Evolutionary conservation across 2,888 invertebrate genomes (phyloP).

Genomic region (Cactoblastis cactorum): DNA sequence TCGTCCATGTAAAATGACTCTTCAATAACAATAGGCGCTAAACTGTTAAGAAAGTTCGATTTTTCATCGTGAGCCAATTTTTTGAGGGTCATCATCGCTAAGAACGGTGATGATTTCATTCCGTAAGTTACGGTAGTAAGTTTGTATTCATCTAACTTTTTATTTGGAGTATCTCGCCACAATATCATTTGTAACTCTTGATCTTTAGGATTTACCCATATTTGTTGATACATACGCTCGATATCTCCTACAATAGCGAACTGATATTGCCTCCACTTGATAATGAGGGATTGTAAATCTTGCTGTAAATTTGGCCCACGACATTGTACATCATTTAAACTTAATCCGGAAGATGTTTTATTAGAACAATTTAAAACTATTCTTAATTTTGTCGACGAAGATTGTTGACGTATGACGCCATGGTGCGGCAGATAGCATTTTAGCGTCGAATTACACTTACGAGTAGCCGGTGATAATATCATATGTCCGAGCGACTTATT

Average conservation of each 20-base stretch:
- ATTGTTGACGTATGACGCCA: not conserved
- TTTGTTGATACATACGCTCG: not conserved
- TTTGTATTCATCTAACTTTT: not conserved
- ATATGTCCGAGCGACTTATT: not conserved
- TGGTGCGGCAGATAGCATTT: not conserved
- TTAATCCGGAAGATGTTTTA: not conserved
- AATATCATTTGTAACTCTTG: not conserved
- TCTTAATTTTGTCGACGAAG: not conserved
- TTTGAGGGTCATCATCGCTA: not conserved
- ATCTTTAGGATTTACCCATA: not conserved
- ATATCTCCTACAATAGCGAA: not conserved
- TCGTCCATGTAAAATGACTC: not conserved
- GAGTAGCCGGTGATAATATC: not conserved
- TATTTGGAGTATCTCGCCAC: not conserved
- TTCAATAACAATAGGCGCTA: not conserved
- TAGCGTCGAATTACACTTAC: not conserved
- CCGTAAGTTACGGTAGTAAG: not conserved
- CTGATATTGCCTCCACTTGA: not conserved
- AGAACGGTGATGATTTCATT: not conserved
- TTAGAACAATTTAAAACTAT: not conserved
- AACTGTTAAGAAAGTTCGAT: not conserved
- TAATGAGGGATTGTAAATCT: not conserved
- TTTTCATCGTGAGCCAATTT: not conserved
- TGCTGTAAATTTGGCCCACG: not conserved
- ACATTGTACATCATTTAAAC: not conserved